These are phyloP conservation scores for Harpagoxenus sublaevis DNA, from an alignment of 2,888 invertebrate genomes.

Conservation along the genomic window DNA sequence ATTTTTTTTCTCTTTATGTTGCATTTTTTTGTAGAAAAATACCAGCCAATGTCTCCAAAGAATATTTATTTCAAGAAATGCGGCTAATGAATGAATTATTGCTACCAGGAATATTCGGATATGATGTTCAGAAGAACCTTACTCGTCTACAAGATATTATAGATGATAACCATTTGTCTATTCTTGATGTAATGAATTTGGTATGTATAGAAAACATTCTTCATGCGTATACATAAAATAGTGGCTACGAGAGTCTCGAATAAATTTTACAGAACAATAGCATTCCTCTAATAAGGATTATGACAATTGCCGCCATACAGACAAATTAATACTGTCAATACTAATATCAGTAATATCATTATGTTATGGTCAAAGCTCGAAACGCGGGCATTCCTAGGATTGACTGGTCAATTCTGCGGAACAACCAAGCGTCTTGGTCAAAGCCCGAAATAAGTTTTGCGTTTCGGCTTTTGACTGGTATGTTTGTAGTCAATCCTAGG, in stretches of 20 bases:
- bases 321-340: not conserved
- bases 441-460: no score
- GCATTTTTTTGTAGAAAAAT: slow-evolving; percentile 64
- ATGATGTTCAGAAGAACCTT: slow-evolving; percentile 75
- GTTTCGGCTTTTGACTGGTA: no score
- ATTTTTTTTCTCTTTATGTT: not conserved
- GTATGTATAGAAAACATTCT: slow-evolving; percentile 60
- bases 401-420: no score
- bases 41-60: slow-evolving; percentile 66
- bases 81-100: slow-evolving; percentile 77
- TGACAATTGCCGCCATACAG: not conserved
- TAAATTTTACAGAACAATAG: not conserved
- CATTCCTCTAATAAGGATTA: not conserved
- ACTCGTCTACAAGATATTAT: slow-evolving; percentile 78
- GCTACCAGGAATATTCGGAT: slow-evolving; percentile 74
- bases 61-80: slow-evolving; percentile 78
- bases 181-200: slow-evolving; percentile 69
- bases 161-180: slow-evolving; percentile 75
- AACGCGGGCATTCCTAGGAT: no score
- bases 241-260: not conserved
- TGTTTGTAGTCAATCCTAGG: no score
- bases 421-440: no score
- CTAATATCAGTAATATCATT: not conserved
- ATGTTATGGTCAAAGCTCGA: no score
- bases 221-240: not conserved